Percentiles rank a stretch among this genome's conserved stretches.
Conservation (phyloP, 1,140 invertebrate genomes). For the Colletes latitarsis region DNA sequence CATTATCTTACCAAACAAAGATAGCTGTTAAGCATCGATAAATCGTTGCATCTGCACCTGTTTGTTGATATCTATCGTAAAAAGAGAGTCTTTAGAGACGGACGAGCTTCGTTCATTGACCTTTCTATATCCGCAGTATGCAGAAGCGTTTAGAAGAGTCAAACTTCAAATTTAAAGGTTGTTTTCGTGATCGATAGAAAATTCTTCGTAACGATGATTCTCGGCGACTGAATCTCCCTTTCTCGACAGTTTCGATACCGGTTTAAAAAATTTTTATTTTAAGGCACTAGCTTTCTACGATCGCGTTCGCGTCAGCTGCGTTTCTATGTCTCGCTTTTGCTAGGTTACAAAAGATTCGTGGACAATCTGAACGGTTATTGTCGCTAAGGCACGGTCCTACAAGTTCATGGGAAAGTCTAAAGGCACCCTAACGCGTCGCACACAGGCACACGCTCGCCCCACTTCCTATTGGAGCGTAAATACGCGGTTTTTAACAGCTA, state of each 20-base stretch:
- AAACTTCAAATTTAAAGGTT: neutral
- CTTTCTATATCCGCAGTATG: constrained; percentile 2
- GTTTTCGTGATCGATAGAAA: neutral
- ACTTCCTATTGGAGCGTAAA: neutral
- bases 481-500: constrained; percentile 30
- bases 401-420: constrained; percentile 70
- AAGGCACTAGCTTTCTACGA: constrained; percentile 57
- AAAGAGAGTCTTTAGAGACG: constrained; percentile 19
- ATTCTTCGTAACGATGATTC: neutral
- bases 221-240: neutral
- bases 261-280: constrained; percentile 20
- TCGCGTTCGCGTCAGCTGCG: constrained; percentile 31
- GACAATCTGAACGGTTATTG: constrained; percentile 34
- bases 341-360: constrained; percentile 13
- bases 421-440: constrained; percentile 72
- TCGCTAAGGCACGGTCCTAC: constrained; percentile 76
- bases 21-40: too few relatives aligned
- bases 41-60: too few relatives aligned
- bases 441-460: constrained; percentile 19
- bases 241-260: constrained; percentile 3
- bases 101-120: constrained; percentile 27
- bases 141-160: neutral
- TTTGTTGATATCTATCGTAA: too few relatives aligned
- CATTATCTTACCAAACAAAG: too few relatives aligned
- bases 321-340: neutral